These are phyloP conservation scores for Epinephelus fuscoguttatus DNA, from an alignment of 2,113 vertebrate genomes.

Conservation along the genomic window DNA sequence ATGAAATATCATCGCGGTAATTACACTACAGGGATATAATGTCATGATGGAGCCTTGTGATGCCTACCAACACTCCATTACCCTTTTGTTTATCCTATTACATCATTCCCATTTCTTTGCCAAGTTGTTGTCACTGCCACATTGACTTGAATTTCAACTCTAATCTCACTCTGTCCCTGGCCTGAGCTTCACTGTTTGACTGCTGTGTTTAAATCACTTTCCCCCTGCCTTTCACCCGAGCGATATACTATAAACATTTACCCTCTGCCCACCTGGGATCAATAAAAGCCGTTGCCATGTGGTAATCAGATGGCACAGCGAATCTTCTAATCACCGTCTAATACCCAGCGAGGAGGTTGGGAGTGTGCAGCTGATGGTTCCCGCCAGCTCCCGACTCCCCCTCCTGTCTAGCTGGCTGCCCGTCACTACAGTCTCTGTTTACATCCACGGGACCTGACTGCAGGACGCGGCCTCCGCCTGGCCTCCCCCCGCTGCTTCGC, in stretches of 20 bases:
- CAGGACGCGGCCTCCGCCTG: constrained; percentile 26
- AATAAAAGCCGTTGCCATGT: constrained; percentile 73
- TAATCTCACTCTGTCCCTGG: constrained; percentile 56
- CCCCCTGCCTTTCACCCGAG: constrained; percentile 55
- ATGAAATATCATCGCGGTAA: constrained; percentile 52
- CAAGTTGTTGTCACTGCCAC: constrained; percentile 60
- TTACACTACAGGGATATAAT: constrained; percentile 59
- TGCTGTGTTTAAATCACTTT: constrained; percentile 53
- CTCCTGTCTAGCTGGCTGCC: constrained; percentile 16
- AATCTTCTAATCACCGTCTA: constrained; percentile 76
- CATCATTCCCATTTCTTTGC: constrained; percentile 50
- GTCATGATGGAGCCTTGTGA: constrained; percentile 43
- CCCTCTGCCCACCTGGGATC: constrained; percentile 78
- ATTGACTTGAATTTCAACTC: constrained; percentile 55
- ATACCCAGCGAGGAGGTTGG: constrained; percentile 58
- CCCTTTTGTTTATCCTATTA: constrained; percentile 70
- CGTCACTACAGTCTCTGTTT: constrained; percentile 59
- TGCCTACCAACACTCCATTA: constrained; percentile 62
- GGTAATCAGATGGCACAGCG: constrained; percentile 77
- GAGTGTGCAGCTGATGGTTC: constrained; percentile 33
- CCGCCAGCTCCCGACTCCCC: constrained; percentile 34
- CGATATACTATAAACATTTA: constrained; percentile 74
- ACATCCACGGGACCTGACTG: constrained; percentile 51
- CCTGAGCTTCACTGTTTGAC: constrained; percentile 52
- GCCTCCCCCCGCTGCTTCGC: constrained; percentile 11